Conservation (phyloP, 1,140 invertebrate genomes). For the Ceratosolen solmsi region DNA sequence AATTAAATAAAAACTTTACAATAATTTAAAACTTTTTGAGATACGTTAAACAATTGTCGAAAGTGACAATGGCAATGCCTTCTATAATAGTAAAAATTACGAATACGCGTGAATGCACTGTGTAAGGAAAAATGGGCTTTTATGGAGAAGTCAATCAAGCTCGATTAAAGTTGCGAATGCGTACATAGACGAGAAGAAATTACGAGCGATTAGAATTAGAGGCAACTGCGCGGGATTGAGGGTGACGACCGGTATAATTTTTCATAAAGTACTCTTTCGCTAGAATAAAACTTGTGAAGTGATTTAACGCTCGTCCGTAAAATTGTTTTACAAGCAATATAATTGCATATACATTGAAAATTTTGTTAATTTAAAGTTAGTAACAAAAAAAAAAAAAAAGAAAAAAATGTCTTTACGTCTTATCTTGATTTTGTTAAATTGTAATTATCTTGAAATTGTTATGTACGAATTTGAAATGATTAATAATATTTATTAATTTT, state of each 20-base stretch:
- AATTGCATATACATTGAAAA: not conserved
- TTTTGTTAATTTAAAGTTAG: not conserved
- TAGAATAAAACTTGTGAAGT: not conserved
- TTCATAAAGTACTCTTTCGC: not conserved
- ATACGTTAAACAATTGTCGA: constrained; percentile 24
- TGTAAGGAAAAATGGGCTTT: not conserved
- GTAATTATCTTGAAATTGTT: no score
- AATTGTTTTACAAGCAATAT: not conserved
- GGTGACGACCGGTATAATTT: not conserved
- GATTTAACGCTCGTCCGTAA: not conserved
- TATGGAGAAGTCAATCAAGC: constrained; percentile 29
- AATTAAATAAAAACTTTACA: no score
- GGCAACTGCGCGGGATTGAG: constrained; percentile 19
- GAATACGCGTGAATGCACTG: not conserved
- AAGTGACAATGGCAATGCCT: constrained; percentile 20
- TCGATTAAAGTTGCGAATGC: constrained; percentile 21
- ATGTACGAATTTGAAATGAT: no score
- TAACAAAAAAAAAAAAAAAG: no score
- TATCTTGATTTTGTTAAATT: no score
- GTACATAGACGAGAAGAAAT: not conserved
- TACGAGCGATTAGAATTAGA: not conserved
- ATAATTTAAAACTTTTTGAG: no score
- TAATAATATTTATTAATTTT: no score
- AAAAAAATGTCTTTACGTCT: no score
- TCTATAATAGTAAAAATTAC: not conserved